These are phyloP conservation scores for Drosophila arizonae DNA, from an alignment of 1,140 invertebrate genomes.

Conservation along the genomic window DNA sequence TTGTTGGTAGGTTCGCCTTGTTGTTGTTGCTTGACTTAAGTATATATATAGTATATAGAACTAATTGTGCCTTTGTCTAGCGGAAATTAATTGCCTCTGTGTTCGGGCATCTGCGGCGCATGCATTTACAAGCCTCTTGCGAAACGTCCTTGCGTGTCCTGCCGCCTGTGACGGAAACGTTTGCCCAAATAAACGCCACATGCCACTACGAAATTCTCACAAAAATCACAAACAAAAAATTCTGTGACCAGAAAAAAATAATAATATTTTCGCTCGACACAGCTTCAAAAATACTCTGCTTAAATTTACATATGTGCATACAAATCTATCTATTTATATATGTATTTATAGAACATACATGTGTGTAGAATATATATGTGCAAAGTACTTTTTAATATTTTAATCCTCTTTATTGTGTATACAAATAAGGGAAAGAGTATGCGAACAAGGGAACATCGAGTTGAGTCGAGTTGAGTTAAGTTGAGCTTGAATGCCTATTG, in stretches of 20 bases:
- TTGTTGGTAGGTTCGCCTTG: constrained; percentile 3
- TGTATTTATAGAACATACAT: too few relatives aligned
- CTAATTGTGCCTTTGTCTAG: constrained; percentile 54
- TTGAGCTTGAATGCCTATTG: not conserved
- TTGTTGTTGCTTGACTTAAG: constrained; percentile 33
- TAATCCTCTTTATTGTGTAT: constrained; percentile 3
- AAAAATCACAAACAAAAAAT: not conserved
- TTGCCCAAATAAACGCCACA: constrained; percentile 46
- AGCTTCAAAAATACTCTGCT: too few relatives aligned
- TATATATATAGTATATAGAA: constrained; percentile 37
- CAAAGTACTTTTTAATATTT: not conserved
- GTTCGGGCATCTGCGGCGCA: constrained; percentile 58
- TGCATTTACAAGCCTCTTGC: constrained; percentile 23
- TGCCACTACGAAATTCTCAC: not conserved
- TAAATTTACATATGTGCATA: too few relatives aligned
- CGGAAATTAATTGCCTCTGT: constrained; percentile 75
- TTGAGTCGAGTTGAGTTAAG: not conserved
- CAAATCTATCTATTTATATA: too few relatives aligned
- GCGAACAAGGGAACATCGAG: not conserved
- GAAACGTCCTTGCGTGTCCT: constrained; percentile 46
- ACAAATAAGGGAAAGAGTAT: not conserved
- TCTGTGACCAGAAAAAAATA: not conserved
- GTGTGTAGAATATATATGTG: too few relatives aligned
- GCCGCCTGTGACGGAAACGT: constrained; percentile 66
- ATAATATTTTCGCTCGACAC: not conserved